Evolutionary conservation across 23 tunicate species (phyloP).

Genomic region (Diplosoma virens): DNA sequence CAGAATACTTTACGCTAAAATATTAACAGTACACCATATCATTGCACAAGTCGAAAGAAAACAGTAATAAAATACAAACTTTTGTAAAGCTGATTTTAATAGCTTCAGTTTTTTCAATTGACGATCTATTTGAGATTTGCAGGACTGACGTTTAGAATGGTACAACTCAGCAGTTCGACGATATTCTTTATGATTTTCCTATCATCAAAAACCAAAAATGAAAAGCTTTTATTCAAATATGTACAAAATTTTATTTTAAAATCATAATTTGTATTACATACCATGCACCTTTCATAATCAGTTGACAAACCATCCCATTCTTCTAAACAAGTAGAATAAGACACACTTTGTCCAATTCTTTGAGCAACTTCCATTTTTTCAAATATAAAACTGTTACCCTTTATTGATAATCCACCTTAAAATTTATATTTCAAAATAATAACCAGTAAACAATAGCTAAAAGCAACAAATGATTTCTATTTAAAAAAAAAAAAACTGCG

Average conservation of each 20-base stretch:
- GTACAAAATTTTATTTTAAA: too few species aligned
- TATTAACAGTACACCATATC: background rate
- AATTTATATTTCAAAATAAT: too few species aligned
- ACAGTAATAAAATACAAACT: constrained; percentile 10
- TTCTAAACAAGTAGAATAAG: constrained; percentile 64
- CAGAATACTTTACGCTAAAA: background rate
- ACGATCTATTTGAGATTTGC: constrained; percentile 51
- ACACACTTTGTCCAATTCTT: constrained; percentile 66
- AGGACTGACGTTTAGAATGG: constrained; percentile 51
- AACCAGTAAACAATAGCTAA: too few species aligned
- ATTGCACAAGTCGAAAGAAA: background rate
- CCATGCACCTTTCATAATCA: constrained; percentile 61
- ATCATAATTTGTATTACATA: constrained; percentile 24
- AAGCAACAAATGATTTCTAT: too few species aligned
- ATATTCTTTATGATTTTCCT: constrained; percentile 74
- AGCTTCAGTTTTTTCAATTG: constrained; percentile 58
- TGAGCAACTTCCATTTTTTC: constrained; percentile 88
- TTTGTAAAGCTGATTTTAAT: constrained; percentile 51
- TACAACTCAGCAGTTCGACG: constrained; percentile 70
- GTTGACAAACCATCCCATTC: constrained; percentile 60
- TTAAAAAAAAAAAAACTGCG: too few species aligned
- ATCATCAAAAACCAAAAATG: background rate
- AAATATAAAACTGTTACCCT: too few species aligned
- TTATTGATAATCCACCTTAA: too few species aligned
- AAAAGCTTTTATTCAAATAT: too few species aligned